Conservation (phyloP, 2,113 vertebrate genomes). For the Ia io region DNA sequence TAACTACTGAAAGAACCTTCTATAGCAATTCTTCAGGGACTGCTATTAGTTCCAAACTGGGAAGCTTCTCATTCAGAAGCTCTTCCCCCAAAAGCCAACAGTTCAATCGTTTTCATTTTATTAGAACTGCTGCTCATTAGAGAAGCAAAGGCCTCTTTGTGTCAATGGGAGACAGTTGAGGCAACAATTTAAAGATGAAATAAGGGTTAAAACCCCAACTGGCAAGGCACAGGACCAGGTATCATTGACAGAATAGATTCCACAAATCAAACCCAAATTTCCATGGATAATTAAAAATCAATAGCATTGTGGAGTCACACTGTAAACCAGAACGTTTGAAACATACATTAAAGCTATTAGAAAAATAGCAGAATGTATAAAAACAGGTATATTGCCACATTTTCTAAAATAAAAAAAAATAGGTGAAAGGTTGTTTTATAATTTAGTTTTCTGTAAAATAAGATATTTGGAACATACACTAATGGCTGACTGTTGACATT, state of each 20-base stretch:
- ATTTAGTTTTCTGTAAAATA: background rate
- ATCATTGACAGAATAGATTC: too few relatives aligned
- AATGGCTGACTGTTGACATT: accelerated
- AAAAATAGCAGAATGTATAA: background rate
- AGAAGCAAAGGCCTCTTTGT: background rate
- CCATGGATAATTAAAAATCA: background rate
- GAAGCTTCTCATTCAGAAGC: background rate
- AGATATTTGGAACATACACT: background rate
- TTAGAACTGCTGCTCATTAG: background rate
- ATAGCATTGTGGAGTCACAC: too few relatives aligned
- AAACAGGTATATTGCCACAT: background rate
- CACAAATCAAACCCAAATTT: background rate
- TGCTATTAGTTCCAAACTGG: background rate
- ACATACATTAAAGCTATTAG: background rate
- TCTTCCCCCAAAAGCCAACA: background rate
- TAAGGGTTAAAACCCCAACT: background rate
- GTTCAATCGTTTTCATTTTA: background rate
- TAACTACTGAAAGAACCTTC: too few relatives aligned
- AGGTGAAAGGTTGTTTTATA: background rate
- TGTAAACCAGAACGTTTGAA: background rate
- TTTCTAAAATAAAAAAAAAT: background rate
- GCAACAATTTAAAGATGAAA: background rate
- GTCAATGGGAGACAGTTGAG: background rate
- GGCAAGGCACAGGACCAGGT: background rate
- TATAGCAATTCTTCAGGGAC: background rate